These are phyloP conservation scores for Ptychodera flava DNA, from an alignment of 35 echinoderm and acorn worm species.

Conservation along the genomic window DNA sequence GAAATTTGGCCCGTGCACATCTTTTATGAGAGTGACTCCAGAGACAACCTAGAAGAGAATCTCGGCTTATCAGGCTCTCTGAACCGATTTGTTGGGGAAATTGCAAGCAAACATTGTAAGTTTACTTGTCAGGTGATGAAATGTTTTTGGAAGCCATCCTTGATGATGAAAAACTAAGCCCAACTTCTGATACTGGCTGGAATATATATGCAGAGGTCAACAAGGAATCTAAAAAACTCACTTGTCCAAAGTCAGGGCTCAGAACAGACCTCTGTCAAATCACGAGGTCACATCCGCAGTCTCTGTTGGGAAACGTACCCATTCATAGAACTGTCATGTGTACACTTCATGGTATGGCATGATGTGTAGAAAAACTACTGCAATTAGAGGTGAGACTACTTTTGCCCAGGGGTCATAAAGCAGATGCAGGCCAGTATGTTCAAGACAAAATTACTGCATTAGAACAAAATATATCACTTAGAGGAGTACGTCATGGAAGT, in stretches of 20 bases:
- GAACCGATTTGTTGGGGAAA: background rate
- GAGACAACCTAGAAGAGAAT: slow-evolving; percentile 73
- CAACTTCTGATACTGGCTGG: slow-evolving; percentile 44
- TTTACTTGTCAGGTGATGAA: slow-evolving; percentile 65
- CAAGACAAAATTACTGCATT: slow-evolving; percentile 8
- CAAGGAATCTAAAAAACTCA: slow-evolving; percentile 28
- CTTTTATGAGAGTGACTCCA: slow-evolving; percentile 29
- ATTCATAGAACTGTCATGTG: slow-evolving; percentile 21
- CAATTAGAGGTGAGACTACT: slow-evolving; percentile 7
- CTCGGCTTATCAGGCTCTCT: background rate
- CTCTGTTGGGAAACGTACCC: background rate
- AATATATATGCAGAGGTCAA: slow-evolving; percentile 46
- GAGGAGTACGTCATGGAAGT: slow-evolving; percentile 4
- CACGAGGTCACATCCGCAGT: background rate
- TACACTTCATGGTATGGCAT: slow-evolving; percentile 17
- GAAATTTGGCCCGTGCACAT: slow-evolving; percentile 21
- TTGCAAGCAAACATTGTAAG: background rate
- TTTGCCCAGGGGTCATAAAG: slow-evolving; percentile 10
- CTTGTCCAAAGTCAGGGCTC: background rate
- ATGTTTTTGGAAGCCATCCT: slow-evolving; percentile 67
- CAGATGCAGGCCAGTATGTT: slow-evolving; percentile 11
- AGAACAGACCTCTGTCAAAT: background rate
- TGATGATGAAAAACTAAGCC: slow-evolving; percentile 36
- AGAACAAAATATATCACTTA: slow-evolving; percentile 13
- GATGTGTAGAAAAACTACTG: slow-evolving; percentile 12